Base-by-base conservation (phyloP, 1,140 invertebrate species). In the Atta colombica region DNA sequence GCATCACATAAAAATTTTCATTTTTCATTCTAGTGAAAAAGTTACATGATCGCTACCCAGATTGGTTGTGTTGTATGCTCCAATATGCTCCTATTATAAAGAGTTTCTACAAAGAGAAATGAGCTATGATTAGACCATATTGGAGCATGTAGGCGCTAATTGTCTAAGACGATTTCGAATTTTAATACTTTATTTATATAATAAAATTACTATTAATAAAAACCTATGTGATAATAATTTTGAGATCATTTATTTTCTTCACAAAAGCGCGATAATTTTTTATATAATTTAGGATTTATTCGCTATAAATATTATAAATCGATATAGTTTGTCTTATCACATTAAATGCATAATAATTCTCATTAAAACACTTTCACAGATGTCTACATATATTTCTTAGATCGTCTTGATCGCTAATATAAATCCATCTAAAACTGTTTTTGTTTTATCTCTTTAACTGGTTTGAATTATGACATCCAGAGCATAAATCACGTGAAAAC, bases 271-370 rank as follows among this genome's bases (percentile, higher is more conserved):
- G 28, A 69, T 16, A 12, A 28, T 61, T 63, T 28, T 81, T 81
- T 69, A 55, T 25, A 81, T 31, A 53, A 81, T 66, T 74, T 55
- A 49, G 25, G 3, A 5, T 61, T 61, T 77, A 77, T 77, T 78
- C 28, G 18, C 61, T 78, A 78, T 53, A 75, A 75, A 77, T 77
- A 25, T 77, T 78, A 78, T 45, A 68, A 78, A 78, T 78, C 3
- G 61, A 66, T 68, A 66, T 68, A n/a, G 3, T 78, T 78, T 60
- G 10, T 60, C 28, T 10, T 77, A 25, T 77, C 35, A 69, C 39
- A 66, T 78, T 51, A 78, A 78, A 78, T 78, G 77, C 61, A 78
- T 68, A 78, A 77, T 77, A 49, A 77, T 51, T 78, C 18, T 45
- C 28, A 66, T 78, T 81, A 72, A 81, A 81, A 81, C 78, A 72